A percentile compares a stretch with the other conserved stretches of the same genome.
These are phyloP conservation scores for Chymomyza fuscimana DNA, from an alignment of 2,888 invertebrate genomes.

Conservation along the genomic window DNA sequence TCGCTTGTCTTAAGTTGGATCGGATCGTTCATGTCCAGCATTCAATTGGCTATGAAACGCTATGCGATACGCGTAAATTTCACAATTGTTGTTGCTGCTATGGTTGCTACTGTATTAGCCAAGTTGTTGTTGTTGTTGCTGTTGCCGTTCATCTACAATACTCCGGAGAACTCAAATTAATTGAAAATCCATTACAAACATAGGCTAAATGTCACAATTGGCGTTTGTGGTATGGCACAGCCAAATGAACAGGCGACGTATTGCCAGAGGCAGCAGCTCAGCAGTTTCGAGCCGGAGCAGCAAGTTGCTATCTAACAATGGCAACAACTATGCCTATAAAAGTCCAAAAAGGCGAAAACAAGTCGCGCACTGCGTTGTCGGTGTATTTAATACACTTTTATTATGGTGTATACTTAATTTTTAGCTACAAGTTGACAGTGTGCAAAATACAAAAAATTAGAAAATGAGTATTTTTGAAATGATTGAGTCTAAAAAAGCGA, in stretches of 20 bases:
- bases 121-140: constrained; percentile 37
- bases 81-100: constrained; percentile 56
- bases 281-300: constrained; percentile 34
- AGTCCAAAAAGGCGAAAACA: constrained; percentile 67
- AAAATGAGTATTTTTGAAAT: no score
- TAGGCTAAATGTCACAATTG: constrained; percentile 76
- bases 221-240: constrained; percentile 69
- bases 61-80: constrained; percentile 67
- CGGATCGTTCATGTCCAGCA: background rate
- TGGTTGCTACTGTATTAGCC: constrained; percentile 23
- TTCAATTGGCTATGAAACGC: constrained; percentile 30
- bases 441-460: no score
- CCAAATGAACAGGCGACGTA: constrained; percentile 3
- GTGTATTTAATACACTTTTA: background rate
- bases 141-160: constrained; percentile 67
- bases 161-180: constrained; percentile 77
- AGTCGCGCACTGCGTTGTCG: constrained; percentile 64
- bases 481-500: no score
- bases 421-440: background rate
- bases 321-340: constrained; percentile 67
- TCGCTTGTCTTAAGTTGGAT: background rate
- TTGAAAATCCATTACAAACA: constrained; percentile 75
- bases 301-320: constrained; percentile 30
- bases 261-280: background rate
- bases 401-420: background rate